These are phyloP conservation scores for Neodiprion pinetum DNA, from an alignment of 1,140 invertebrate genomes.

Conservation along the genomic window DNA sequence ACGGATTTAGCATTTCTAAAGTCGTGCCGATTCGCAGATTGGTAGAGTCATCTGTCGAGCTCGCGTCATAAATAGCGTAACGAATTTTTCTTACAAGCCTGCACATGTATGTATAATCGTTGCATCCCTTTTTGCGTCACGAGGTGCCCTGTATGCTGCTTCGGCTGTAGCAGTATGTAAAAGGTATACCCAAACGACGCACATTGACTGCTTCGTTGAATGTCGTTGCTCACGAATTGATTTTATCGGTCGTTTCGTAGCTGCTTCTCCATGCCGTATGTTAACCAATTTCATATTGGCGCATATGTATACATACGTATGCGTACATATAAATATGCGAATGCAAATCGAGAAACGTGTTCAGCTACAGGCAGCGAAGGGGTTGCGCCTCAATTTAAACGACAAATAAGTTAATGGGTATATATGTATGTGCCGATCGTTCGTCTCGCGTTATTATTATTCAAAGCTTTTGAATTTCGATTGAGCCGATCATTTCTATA, in stretches of 20 bases:
- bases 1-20: neutral
- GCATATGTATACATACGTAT: no score
- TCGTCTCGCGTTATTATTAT: neutral
- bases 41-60: neutral
- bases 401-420: slow-evolving; percentile 1
- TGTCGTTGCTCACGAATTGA: neutral
- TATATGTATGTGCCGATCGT: neutral
- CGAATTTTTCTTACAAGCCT: neutral
- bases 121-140: neutral
- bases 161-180: no score
- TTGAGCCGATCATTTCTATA: neutral
- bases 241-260: neutral
- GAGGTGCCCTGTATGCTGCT: no score
- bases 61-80: slow-evolving; percentile 2
- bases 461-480: no score
- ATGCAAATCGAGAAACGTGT: no score
- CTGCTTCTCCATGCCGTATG: neutral
- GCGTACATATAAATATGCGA: no score
- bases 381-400: no score
- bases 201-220: no score
- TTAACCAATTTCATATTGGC: neutral
- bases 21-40: neutral
- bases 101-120: neutral
- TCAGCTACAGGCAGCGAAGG: no score
- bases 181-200: neutral